phyloP scores from a whole-genome alignment of 2,888 invertebrate species.

The Pseudanteris insignis region DNA sequence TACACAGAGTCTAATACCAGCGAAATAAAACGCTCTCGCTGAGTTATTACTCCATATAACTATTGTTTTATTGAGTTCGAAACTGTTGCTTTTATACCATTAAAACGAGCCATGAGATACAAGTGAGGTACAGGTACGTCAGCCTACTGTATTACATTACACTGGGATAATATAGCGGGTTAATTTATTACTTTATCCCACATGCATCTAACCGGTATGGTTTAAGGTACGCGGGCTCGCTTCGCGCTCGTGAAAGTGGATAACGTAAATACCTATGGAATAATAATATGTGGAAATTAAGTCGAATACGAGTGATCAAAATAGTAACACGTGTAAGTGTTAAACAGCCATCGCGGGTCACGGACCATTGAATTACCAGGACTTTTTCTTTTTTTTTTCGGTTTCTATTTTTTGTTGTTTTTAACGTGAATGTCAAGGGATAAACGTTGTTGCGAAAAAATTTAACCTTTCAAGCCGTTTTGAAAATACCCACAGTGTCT shows the following conservation, averaged over 20 bases:
- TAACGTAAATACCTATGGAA: conserved; percentile 16
- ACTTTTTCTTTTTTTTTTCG: no score
- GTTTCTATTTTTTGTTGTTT: no score
- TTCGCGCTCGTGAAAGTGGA: conserved; percentile 26
- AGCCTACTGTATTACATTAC: conserved; percentile 39
- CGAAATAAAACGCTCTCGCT: no score
- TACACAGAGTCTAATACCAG: no score
- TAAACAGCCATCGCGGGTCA: no score
- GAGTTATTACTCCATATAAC: conserved; percentile 30
- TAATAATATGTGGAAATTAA: background rate
- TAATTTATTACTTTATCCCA: conserved; percentile 40
- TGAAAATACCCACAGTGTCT: no score
- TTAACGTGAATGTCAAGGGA: no score
- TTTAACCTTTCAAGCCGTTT: no score
- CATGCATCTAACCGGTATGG: conserved; percentile 25
- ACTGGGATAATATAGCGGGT: conserved; percentile 29
- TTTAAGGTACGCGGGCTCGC: conserved; percentile 22
- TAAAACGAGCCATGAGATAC: conserved; percentile 24
- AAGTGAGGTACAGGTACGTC: conserved; percentile 24
- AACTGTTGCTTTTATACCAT: conserved; percentile 24
- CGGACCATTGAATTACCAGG: no score
- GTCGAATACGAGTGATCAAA: background rate
- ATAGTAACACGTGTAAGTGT: no score
- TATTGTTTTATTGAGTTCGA: conserved; percentile 31
- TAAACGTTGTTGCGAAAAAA: no score